Evolutionary conservation across 2,113 vertebrate species (phyloP).

Genomic region (Brachyhypopomus occidentalis): DNA sequence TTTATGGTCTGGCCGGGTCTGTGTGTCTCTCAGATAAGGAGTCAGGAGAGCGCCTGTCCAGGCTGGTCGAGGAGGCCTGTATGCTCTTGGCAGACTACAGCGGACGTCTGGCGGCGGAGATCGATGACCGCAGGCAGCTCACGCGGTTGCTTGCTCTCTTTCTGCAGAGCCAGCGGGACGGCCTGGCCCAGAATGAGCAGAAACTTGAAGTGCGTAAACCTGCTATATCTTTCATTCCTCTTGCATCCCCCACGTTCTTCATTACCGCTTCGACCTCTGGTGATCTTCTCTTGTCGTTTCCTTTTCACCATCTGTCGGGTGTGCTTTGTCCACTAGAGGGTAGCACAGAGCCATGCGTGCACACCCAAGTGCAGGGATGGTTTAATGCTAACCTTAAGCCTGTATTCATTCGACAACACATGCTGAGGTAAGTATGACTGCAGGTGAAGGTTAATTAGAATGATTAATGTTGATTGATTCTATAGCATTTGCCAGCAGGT

Average conservation of each 20-base stretch:
- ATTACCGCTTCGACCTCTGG: not conserved
- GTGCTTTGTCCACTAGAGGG: constrained; percentile 35
- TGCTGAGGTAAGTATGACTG: constrained; percentile 16
- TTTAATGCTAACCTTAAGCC: not conserved
- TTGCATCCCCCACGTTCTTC: constrained; percentile 44
- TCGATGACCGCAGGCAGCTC: constrained; percentile 96
- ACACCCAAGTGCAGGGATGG: not conserved
- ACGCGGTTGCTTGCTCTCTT: constrained; percentile 91
- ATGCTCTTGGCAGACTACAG: constrained; percentile 98
- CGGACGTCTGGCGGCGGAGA: constrained; percentile 95
- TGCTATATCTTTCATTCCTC: constrained; percentile 59
- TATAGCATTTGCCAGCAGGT: constrained; percentile 79
- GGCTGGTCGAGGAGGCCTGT: constrained; percentile 89
- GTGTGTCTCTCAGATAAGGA: constrained; percentile 71
- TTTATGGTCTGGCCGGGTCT: constrained; percentile 55
- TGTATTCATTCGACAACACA: not conserved
- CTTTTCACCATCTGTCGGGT: not conserved
- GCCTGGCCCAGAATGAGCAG: constrained; percentile 94
- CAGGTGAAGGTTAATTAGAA: not conserved
- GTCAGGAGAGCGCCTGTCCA: constrained; percentile 73
- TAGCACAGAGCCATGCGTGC: not conserved
- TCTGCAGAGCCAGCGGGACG: constrained; percentile 94
- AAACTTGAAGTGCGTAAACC: constrained; percentile 97
- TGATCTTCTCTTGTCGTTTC: not conserved
- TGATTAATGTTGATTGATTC: constrained; percentile 71